Percentiles rank a stretch among this genome's conserved stretches.
phyloP scores from a whole-genome alignment of 2,888 invertebrate species.

The Choreutis nemorana region DNA sequence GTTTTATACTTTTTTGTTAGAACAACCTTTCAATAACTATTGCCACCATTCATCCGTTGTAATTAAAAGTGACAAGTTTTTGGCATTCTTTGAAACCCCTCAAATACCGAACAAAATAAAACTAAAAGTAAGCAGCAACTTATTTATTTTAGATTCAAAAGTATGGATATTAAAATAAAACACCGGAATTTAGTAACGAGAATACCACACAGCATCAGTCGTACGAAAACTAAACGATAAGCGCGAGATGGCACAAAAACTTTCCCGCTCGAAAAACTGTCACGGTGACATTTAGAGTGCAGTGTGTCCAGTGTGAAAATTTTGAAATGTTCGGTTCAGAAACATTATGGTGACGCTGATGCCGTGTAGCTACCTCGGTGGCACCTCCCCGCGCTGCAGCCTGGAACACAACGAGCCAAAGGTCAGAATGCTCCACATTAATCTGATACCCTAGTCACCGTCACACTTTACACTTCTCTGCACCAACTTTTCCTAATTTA shows the following conservation, averaged over 20 bases:
- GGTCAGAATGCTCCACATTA: conserved; percentile 34
- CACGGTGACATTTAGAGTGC: conserved; percentile 41
- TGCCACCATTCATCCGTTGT: conserved; percentile 48
- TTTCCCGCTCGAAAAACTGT: conserved; percentile 46
- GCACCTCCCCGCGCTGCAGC: conserved; percentile 61
- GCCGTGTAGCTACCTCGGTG: conserved; percentile 71
- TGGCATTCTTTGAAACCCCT: conserved; percentile 15
- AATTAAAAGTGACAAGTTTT: conserved; percentile 36
- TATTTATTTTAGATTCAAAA: conserved; percentile 14
- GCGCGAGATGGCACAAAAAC: conserved; percentile 43
- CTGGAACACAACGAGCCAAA: conserved; percentile 59
- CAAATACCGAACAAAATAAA: conserved; percentile 1
- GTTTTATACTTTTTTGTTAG: conserved; percentile 32
- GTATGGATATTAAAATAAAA: conserved; percentile 28
- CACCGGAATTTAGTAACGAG: no score
- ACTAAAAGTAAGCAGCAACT: conserved; percentile 1
- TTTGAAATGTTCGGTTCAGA: conserved; percentile 26
- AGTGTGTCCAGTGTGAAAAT: conserved; percentile 38
- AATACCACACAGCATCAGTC: conserved; percentile 18
- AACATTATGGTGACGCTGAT: conserved; percentile 71
- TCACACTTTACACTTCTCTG: no score
- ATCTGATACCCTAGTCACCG: no score
- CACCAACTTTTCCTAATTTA: no score
- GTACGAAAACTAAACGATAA: conserved; percentile 32
- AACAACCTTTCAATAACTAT: conserved; percentile 54